Conservation (phyloP, 1,140 invertebrate species). For the Stegodyphus dumicola region DNA sequence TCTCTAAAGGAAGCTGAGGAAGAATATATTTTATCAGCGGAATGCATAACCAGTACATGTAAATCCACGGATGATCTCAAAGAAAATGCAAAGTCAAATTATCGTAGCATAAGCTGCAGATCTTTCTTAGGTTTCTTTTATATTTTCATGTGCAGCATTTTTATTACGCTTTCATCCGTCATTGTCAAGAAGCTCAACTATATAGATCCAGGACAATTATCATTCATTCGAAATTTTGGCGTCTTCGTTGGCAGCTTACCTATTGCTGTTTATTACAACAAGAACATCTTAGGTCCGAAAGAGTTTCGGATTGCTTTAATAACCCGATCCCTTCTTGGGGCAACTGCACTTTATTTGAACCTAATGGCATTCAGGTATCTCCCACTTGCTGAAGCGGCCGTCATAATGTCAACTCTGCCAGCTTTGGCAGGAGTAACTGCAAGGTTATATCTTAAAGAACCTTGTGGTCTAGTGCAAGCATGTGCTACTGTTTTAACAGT, state of each 20-base stretch:
- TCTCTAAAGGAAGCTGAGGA: no score
- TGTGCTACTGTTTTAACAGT: conserved; percentile 83
- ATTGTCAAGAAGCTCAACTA: conserved; percentile 84
- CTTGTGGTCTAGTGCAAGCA: conserved; percentile 75
- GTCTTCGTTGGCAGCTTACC: conserved; percentile 85
- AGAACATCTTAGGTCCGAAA: conserved; percentile 79
- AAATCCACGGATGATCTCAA: no score
- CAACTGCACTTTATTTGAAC: neutral
- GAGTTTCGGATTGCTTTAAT: conserved; percentile 71
- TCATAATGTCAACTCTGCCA: conserved; percentile 88
- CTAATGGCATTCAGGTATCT: conserved; percentile 79
- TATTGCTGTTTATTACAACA: conserved; percentile 81
- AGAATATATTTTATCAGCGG: no score
- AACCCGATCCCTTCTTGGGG: neutral
- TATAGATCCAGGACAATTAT: conserved; percentile 85
- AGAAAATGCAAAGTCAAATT: no score
- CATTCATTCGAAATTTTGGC: conserved; percentile 84
- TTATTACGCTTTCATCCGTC: conserved; percentile 88
- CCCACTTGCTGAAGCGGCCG: conserved; percentile 89
- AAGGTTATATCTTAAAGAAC: conserved; percentile 80
- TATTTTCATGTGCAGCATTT: conserved; percentile 76
- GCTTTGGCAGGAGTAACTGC: conserved; percentile 93
- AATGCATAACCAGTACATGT: no score
- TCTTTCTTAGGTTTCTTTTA: neutral
- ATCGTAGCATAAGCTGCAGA: neutral